Evolutionary conservation across 2,113 vertebrate genomes (phyloP), one percentile per base, ranked within the genome.

Genomic region (Pluvialis apricaria): DNA sequence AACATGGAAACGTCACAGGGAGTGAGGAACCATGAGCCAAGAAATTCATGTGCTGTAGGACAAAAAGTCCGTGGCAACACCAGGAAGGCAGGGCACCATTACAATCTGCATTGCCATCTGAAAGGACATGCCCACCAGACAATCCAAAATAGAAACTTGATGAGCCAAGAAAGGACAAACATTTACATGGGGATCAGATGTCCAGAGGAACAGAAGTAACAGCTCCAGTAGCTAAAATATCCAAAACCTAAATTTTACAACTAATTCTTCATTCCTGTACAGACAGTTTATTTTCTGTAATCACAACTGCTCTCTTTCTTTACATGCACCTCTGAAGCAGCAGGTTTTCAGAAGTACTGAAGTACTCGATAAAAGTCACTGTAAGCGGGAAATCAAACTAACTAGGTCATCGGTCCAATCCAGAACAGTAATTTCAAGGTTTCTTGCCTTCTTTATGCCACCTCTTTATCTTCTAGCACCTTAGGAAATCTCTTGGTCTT

Each of bases 1-100:
- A 66, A 55, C 60, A 29, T 0, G 0, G 69, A 61, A 54, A n/a
- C 0, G 1, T 31, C 42, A 16, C 1, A 0, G 28, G 52, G 52
- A 82, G 57, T 0, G 11, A 82, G 73, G 65, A 94, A 36, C 24
- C 9, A 7, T 0, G 44, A 87, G 49, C 21, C 14, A 5, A 40
- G 81, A 65, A 76, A 71, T 40, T 2, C 3, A 29, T 17, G 19
- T 7, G 52, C 51, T 22, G 22, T 0, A 21, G 79, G 61, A 68
- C n/a, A 40, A 19, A 19, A 87, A 66, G 47, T 7, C 36, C 5
- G 2, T 69, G 73, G 40, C 22, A 85, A n/a, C 47, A 58, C 8
- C 81, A 76, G 62, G 17, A 68, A 44, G 82, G 70, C 60, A 77
- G 49, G 78, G 45, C 78, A 86, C 6, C 28, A 2, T 13, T 10